Base-by-base conservation (phyloP, 2,888 invertebrate species). In the Ichneumoninae sp. region DNA sequence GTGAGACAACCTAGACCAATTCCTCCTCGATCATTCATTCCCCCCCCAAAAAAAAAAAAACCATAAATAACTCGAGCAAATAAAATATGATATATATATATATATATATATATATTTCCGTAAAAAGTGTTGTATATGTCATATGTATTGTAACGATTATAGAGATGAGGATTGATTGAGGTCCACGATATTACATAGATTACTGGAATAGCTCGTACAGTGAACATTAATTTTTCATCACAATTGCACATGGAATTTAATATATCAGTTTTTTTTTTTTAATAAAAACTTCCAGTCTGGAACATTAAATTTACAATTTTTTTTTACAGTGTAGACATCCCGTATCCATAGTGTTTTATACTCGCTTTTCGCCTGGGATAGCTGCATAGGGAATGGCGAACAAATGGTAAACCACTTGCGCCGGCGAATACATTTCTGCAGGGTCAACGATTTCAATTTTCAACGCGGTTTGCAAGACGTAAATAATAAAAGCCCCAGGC, bases 381-480 rank as follows among this genome's bases (percentile, higher is more conserved):
- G 22, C 26, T 69, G 19, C 52, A 69, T 10, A 69, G 73, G 69
- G 78, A 74, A 50, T 79, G 13, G 78, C 78, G 78, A 78, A 74
- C 73, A 74, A 83, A 75, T 40, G 69, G 66, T 75, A 65, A 82
- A 74, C 74, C 69, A 66, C 69, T 44, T 63, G 74, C 52, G 74
- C 74, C 60, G 74, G 69, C 79, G 79, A 83, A 83, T 83, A 52
- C 74, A 79, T 75, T 83, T 74, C 63, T 78, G 74, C 63, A 66
- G 79, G 83, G 79, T 83, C 83, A 83, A 78, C 63, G 83, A 83
- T 83, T 83, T 83, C 83, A 83, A 83, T 78, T 83, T 83, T 83
- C 78, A 63, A 83, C 78, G 78, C 30, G 68, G 83, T 83, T 83
- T 78, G 73, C 83, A 78, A 83, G 73, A 78, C 78, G 69, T 69